Evolutionary conservation across 2,113 vertebrate species (phyloP), one percentile per base, ranked within the genome.

Genomic region (Halichoerus grypus): DNA sequence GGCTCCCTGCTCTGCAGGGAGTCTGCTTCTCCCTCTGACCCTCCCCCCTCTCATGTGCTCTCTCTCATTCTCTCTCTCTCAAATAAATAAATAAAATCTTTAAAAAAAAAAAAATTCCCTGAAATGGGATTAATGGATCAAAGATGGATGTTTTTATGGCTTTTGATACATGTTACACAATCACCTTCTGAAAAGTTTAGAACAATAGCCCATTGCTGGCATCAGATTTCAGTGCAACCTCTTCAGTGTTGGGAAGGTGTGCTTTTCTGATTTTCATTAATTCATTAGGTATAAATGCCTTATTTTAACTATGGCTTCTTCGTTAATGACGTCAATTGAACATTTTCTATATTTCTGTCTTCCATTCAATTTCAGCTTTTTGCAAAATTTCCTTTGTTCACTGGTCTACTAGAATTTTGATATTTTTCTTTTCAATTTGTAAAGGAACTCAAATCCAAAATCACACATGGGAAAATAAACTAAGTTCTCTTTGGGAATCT

Each of bases 401-500:
- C 8, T 93, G 61, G 36, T 21, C 46, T 82, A 24, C 21, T 81
- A 6, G 28, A 88, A 86, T 74, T 96, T 88, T 53, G 65, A 24
- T 63, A 55, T 83, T 83, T 96, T 92, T 80, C 61, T 87, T 84
- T 81, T n/a, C 13, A 69, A 19, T 84, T 90, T 84, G 49, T 65
- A 28, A 94, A 46, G 72, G 72, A 74, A 26, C 39, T 74, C 39
- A 81, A 88, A 14, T 63, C 22, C 67, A 96, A 91, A 89, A 49
- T 93, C 21, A 42, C 36, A 42, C 3, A 9, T 85, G 69, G 81
- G 82, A 61, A 95, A 90, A 59, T 51, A 88, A 89, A 2, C 55
- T n/a, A 84, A 77, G 36, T 2, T 69, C 21, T 88, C 72, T 87
- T 39, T 89, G 86, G 26, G 79, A 94, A 94, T 57, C 31, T 67